phyloP scores from a whole-genome alignment of 2,888 invertebrate species.

The Phymatocera aterrima region DNA sequence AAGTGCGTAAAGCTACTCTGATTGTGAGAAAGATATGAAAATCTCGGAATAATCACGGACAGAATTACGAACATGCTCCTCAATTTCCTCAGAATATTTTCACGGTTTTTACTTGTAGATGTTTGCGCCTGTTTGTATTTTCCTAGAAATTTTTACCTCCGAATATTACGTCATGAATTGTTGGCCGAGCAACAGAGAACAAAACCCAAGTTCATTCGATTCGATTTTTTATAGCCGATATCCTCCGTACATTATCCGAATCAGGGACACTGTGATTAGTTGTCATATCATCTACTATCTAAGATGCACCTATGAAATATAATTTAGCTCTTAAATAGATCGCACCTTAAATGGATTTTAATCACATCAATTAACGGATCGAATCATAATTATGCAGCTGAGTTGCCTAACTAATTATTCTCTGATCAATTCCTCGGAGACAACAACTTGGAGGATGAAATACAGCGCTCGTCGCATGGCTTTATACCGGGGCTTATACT shows the following conservation, averaged over 20 bases:
- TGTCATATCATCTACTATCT: neutral
- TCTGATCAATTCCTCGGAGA: neutral
- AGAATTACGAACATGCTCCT: too few relatives aligned
- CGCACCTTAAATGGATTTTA: neutral
- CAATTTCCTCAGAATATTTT: too few relatives aligned
- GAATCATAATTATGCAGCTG: neutral
- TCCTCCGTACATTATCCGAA: neutral
- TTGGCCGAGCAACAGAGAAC: constrained; percentile 28
- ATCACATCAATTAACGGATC: neutral
- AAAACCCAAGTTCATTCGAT: constrained; percentile 21
- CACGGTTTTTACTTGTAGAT: too few relatives aligned
- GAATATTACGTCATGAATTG: neutral
- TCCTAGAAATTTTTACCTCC: too few relatives aligned
- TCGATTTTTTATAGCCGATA: constrained; percentile 16
- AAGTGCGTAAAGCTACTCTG: too few relatives aligned
- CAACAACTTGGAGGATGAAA: neutral
- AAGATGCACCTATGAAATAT: neutral
- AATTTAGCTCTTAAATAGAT: neutral
- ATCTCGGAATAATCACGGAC: too few relatives aligned
- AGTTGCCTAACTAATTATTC: neutral
- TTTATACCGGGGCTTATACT: neutral
- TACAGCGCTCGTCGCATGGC: neutral
- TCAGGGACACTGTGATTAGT: neutral
- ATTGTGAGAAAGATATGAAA: too few relatives aligned
- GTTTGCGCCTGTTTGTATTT: too few relatives aligned